Evolutionary conservation across 2,888 invertebrate genomes (phyloP), one percentile per base, ranked within the genome.

Genomic region (Acanthosepion pharaonis): DNA sequence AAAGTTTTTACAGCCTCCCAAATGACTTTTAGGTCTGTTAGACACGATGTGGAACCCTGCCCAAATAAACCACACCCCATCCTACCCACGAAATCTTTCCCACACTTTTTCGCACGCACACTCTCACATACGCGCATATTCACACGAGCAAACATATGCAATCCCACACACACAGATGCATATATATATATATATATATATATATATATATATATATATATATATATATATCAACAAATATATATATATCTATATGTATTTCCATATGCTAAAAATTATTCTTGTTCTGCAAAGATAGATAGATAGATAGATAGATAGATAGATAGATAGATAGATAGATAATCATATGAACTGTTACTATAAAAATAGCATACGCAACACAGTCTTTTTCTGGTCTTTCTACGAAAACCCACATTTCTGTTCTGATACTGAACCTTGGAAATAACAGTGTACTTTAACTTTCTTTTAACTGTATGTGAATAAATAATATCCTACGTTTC

Each of bases 11-110:
- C 78, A 78, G 78, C 78, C 78, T 78, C 78, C n/a, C 78, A 78
- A 78, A 78, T 78, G n/a, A 78, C 78, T 78, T 78, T 78, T 78
- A 78, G 78, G 78, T 78, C 78, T 78, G 78, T n/a, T 78, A 78
- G 78, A 78, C 78, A 78, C 78, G 78, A 78, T 78, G 11, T 78
- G 78, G 78, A 33, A 78, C 78, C 78, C 78, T 78, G 78, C 78
- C 78, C 78, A 78, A 78, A 78, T n/a, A 78, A 78, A n/a, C 78
- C 78, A 78, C n/a, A n/a, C n/a, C n/a, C 78, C n/a, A 33, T n/a
- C n/a, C 78, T 11, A 15, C n/a, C 78, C 15, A n/a, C n/a, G 11
- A n/a, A 78, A 78, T 33, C 78, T 78, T 78, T 78, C 78, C 78
- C 78, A 78, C n/a, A 78, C n/a, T 78, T 78, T 78, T 78, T 9